Evolutionary conservation across 2,113 vertebrate genomes (phyloP).

Genomic region (Brachyhypopomus gauderio): DNA sequence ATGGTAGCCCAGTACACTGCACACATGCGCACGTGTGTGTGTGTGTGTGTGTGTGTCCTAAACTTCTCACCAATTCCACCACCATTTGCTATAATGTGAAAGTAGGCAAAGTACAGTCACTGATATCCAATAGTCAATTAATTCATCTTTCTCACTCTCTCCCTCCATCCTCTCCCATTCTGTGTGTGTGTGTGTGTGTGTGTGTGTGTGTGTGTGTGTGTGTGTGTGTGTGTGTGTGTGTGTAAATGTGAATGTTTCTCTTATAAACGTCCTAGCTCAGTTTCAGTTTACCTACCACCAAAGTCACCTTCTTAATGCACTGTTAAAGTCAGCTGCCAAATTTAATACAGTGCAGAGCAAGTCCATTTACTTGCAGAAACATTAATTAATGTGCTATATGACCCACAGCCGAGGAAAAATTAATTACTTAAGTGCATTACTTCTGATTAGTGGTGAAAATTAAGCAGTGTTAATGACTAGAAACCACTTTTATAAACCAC

Average conservation of each 20-base stretch:
- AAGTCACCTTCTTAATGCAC: constrained; percentile 23
- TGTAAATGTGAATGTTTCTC: neutral
- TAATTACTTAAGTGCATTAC: constrained; percentile 31
- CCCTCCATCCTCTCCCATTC: neutral
- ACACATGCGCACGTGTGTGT: constrained; percentile 1
- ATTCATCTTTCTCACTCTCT: neutral
- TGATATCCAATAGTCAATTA: neutral
- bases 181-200: neutral
- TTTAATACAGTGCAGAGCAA: constrained; percentile 26
- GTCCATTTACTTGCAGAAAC: constrained; percentile 31
- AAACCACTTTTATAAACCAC: neutral
- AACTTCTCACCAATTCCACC: neutral
- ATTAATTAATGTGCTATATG: constrained; percentile 41
- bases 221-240: neutral
- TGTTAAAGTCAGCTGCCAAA: neutral
- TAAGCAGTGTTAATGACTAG: neutral
- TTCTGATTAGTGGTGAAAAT: constrained; percentile 19
- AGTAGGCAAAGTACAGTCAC: neutral
- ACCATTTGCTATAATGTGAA: neutral
- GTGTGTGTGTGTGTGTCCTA: constrained; percentile 22
- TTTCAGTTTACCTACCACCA: constrained; percentile 15
- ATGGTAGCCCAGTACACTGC: constrained; percentile 2
- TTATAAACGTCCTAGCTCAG: constrained; percentile 15
- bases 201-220: neutral
- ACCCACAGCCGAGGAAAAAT: constrained; percentile 32